These are phyloP conservation scores for Rhynchonycteris naso DNA, from an alignment of 2,797 vertebrate genomes.

Conservation along the genomic window DNA sequence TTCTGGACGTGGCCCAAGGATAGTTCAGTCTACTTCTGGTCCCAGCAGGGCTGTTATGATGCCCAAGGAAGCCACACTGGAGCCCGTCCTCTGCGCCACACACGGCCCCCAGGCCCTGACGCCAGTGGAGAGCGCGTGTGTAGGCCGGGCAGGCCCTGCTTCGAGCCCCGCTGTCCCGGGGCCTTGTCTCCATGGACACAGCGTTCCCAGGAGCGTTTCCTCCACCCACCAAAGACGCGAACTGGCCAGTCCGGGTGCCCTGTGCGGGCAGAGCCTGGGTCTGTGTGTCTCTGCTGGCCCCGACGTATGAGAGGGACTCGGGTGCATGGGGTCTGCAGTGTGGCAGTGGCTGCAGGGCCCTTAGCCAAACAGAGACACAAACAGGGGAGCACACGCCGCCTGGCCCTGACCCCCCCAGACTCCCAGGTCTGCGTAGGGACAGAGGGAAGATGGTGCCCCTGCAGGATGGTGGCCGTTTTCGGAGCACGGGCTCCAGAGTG, in stretches of 20 bases:
- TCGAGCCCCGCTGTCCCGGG: not conserved
- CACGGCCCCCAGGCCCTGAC: not conserved
- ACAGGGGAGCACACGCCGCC: not conserved
- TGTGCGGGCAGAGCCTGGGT: not conserved
- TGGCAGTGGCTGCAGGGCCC: not conserved
- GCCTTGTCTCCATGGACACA: not conserved
- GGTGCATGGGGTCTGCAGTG: too few species aligned
- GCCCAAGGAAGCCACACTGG: not conserved
- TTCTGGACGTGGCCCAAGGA: slow-evolving; percentile 50
- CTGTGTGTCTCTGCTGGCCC: not conserved
- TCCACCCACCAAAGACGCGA: not conserved
- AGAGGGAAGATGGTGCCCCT: not conserved
- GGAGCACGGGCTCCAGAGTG: not conserved
- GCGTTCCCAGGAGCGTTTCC: not conserved
- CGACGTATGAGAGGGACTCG: not conserved
- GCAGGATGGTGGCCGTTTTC: not conserved
- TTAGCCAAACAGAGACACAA: not conserved
- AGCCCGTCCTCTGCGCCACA: not conserved
- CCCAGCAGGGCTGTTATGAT: not conserved
- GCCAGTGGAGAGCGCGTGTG: not conserved
- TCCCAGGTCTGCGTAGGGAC: not conserved
- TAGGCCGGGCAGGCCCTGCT: not conserved
- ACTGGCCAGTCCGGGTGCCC: not conserved
- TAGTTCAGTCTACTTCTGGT: slow-evolving; percentile 52
- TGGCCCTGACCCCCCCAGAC: not conserved